A percentile compares a stretch with the other conserved stretches of the same genome.
These are phyloP conservation scores for Drosophila aldrichi DNA, from an alignment of 2,888 invertebrate species.

Conservation along the genomic window DNA sequence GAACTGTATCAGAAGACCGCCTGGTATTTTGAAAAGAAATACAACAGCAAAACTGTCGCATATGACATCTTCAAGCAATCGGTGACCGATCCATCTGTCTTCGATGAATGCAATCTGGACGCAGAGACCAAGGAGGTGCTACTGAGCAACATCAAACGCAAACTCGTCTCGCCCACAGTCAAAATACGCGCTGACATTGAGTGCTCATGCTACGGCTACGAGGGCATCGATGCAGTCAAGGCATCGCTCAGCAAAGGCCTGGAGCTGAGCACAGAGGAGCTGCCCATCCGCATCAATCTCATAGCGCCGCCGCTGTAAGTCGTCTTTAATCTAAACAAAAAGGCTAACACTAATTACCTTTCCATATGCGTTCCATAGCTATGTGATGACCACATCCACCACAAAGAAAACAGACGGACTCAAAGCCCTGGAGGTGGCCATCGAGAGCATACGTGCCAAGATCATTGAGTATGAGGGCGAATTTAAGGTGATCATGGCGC, in stretches of 20 bases:
- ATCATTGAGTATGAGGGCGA: slow-evolving; percentile 95
- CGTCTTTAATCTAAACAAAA: neutral
- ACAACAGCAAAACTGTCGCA: slow-evolving; percentile 97
- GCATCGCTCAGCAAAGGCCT: slow-evolving; percentile 95
- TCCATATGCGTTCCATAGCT: slow-evolving; percentile 54
- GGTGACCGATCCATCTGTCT: slow-evolving; percentile 96
- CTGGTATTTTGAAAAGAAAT: slow-evolving; percentile 99
- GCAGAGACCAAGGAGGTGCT: slow-evolving; percentile 96
- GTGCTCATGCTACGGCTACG: slow-evolving; percentile 97
- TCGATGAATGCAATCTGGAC: slow-evolving; percentile 98
- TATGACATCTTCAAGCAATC: slow-evolving; percentile 99
- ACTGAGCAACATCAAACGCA: slow-evolving; percentile 96
- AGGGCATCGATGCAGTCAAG: slow-evolving; percentile 99
- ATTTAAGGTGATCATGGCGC: slow-evolving; percentile 98
- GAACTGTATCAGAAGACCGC: slow-evolving; percentile 98
- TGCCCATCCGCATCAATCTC: slow-evolving; percentile 99
- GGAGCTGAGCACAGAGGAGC: slow-evolving; percentile 94
- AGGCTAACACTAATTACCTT: neutral
- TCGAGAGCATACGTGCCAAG: slow-evolving; percentile 93
- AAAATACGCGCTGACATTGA: slow-evolving; percentile 97
- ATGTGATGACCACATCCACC: slow-evolving; percentile 98
- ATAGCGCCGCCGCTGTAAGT: slow-evolving; percentile 98
- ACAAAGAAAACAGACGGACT: slow-evolving; percentile 98
- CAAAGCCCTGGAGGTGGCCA: slow-evolving; percentile 94
- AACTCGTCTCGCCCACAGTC: slow-evolving; percentile 98